Evolutionary conservation across 2,797 vertebrate genomes (phyloP), one percentile per base, ranked within the genome.

Genomic region (Spea hammondii): DNA sequence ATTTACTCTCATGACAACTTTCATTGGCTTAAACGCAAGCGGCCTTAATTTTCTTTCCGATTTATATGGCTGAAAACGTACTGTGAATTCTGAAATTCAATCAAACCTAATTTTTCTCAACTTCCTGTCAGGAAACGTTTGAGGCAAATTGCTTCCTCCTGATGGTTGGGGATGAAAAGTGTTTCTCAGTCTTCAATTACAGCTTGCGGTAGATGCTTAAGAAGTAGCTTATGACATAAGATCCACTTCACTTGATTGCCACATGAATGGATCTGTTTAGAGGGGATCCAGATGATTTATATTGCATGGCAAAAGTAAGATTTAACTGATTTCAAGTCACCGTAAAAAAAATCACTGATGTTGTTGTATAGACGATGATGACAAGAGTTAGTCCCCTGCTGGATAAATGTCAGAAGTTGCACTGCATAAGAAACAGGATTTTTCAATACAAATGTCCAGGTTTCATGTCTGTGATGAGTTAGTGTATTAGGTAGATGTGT

Each of bases 311-410:
- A 66, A 86, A 86, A 87, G 82, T 85, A 88, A 84, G 71, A 85
- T 45, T 78, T 65, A 47, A 82, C 81, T 88, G 84, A 76, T 79
- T 87, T 88, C 83, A 83, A 47, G 78, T 54, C 64, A 85, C 76
- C 76, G 44, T 78, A 84, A 89, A 11, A 74, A 46, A 50, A 90
- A 54, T 90, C 87, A 83, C 87, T 88, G 87, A 84, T 89, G 82
- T 82, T 84, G 85, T 89, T 14, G 50, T 75, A 82, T 76, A 85
- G 86, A 85, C 11, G 77, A 75, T 11, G 85, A 73, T 13, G 85
- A 86, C 87, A 88, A 85, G 83, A 74, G 84, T 76, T 59, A 8
- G 65, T 80, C 72, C 76, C 0, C 0, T 44, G 45, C 85, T 88
- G 89, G 88, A 88, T 0, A 57, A 32, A 66, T 59, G 83, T 88